phyloP scores from a whole-genome alignment of 2,113 vertebrate genomes.

The Malaclemys terrapin region DNA sequence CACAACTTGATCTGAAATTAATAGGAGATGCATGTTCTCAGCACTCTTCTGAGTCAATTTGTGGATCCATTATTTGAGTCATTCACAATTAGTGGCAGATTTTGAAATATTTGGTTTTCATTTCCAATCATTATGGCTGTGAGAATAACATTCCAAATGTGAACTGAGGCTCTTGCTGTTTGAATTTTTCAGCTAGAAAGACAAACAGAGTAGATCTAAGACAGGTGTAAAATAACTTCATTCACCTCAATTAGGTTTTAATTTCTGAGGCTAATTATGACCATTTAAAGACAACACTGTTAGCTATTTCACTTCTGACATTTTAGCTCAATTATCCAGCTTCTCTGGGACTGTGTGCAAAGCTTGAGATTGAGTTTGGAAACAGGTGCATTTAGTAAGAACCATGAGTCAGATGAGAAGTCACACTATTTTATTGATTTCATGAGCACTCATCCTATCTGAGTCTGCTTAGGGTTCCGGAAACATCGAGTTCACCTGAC shows the following conservation, averaged over 20 bases:
- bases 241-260: neutral
- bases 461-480: neutral
- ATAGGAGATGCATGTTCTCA: neutral
- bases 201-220: neutral
- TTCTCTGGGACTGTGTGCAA: neutral
- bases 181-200: neutral
- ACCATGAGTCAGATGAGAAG: neutral
- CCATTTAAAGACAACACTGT: neutral
- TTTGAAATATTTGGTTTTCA: neutral
- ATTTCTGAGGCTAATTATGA: neutral
- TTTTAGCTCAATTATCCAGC: neutral
- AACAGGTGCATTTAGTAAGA: neutral
- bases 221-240: neutral
- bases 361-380: neutral
- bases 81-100: neutral
- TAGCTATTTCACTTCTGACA: neutral
- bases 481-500: neutral
- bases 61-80: neutral
- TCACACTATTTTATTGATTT: neutral
- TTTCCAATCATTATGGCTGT: neutral
- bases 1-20: neutral
- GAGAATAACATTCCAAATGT: neutral
- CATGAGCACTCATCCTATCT: neutral
- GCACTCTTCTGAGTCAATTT: neutral
- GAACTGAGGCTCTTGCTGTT: neutral